Evolutionary conservation across 1,140 invertebrate species (phyloP), one percentile per base, ranked within the genome.

Genomic region (Goniozus legneri): DNA sequence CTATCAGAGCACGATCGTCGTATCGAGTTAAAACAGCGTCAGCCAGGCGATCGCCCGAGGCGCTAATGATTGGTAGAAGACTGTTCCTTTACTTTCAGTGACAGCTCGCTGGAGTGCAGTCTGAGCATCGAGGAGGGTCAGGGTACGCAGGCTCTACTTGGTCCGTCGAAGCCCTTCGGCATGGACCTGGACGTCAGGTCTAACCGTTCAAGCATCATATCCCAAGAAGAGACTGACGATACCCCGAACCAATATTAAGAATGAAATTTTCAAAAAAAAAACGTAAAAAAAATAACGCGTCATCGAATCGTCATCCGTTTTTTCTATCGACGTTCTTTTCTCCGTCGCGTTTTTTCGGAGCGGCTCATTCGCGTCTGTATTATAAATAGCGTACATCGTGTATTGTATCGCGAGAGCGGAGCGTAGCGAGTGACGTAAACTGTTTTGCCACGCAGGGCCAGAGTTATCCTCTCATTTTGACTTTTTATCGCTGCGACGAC

Each of bases 161-260:
- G 38, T 58, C 24, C 62, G 13, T 63, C 63, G 50, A 71, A 67
- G 47, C 78, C 79, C 8, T 81, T 80, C 52, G 73, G 70, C 12
- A 80, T 78, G 71, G 79, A 82, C 54, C 63, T 80, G 31, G 78
- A 79, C 47, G 65, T 80, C 8, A 69, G 69, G 36, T 80, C 79
- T 47, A 80, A 81, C 50, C 63, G 78, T 34, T 81, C 79, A 55
- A 81, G 79, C 44, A 68, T 77, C 42, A 66, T 79, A 44, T 79
- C 77, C 19, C 79, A 79, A 61, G 79, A 74, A 32, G 71, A 76
- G 27, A 65, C 59, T 50, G 69, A 76, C 44, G 71, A 74, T 31
- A 34, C 47, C 48, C 44, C 38, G 50, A 54, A 64, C 37, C 56
- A 56, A 53, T 56, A 59, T 53, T 50, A 36, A n/a, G n/a, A n/a